Conservation (phyloP, 2,797 vertebrate genomes). For the Hipposideros larvatus region DNA sequence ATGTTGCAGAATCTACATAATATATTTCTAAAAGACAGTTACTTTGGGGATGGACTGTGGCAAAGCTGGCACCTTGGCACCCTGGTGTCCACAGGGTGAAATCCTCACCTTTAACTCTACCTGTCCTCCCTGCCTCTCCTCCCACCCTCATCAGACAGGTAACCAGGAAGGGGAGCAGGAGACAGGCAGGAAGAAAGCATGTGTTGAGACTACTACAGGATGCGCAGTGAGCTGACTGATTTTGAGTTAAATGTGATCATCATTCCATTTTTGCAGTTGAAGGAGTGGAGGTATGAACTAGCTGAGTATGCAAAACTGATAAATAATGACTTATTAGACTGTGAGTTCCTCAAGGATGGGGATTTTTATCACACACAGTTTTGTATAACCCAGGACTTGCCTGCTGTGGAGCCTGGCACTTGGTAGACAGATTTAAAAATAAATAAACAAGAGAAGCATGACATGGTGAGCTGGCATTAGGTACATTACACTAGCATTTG, state of each 20-base stretch:
- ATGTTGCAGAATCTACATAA: background rate
- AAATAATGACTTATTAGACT: background rate
- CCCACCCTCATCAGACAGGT: background rate
- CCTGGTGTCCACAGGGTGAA: background rate
- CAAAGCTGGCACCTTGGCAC: background rate
- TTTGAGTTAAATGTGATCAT: background rate
- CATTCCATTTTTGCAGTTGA: background rate
- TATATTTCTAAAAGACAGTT: background rate
- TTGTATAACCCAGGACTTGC: background rate
- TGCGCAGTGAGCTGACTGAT: background rate
- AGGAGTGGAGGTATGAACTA: background rate
- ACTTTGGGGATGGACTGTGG: background rate
- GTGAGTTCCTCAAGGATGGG: background rate
- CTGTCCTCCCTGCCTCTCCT: too few species aligned
- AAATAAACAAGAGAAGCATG: background rate
- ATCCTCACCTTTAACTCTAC: background rate
- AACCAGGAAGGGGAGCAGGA: background rate
- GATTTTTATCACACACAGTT: background rate
- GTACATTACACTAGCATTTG: accelerated
- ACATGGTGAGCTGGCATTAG: background rate
- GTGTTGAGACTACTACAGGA: background rate
- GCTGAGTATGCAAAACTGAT: background rate
- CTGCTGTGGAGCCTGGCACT: background rate
- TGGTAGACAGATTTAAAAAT: background rate
- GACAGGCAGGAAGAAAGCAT: background rate